Percentiles rank a stretch among this genome's conserved stretches.
Evolutionary conservation across 2,797 vertebrate species (phyloP).

Genomic region (Stomatorhinus walkeri): DNA sequence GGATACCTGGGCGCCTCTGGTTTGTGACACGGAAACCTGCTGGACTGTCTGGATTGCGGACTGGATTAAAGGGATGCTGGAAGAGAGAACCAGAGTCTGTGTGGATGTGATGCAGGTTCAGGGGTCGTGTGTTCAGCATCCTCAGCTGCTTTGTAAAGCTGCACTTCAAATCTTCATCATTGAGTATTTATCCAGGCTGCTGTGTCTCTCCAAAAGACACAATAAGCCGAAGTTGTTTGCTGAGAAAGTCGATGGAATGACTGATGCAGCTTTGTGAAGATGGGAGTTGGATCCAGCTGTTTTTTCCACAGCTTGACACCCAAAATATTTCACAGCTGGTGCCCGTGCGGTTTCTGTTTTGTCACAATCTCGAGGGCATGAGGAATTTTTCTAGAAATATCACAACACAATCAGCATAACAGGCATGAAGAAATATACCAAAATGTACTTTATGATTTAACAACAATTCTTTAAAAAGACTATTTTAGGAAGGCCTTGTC

Average conservation of each 20-base stretch:
- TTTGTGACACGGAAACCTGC: constrained; percentile 37
- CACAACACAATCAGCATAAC: neutral
- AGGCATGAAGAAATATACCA: neutral
- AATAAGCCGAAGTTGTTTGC: neutral
- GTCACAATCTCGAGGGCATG: too few species aligned
- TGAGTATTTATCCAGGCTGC: neutral
- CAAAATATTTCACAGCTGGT: neutral
- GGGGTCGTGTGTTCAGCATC: neutral
- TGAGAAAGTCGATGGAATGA: neutral
- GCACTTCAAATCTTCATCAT: neutral
- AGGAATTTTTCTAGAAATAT: neutral
- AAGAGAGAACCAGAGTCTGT: neutral
- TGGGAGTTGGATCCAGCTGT: neutral
- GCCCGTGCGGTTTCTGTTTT: neutral
- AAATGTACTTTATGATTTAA: neutral
- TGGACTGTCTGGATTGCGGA: constrained; percentile 17
- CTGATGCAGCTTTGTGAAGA: neutral
- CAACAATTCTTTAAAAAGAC: neutral
- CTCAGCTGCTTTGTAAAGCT: too few species aligned
- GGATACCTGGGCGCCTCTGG: constrained; percentile 28
- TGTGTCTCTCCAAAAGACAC: neutral
- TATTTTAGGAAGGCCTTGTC: neutral
- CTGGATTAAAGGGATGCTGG: neutral
- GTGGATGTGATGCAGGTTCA: neutral
- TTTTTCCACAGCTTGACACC: neutral